Conservation (phyloP, 1,140 invertebrate genomes). For the Drosophila pachea region DNA sequence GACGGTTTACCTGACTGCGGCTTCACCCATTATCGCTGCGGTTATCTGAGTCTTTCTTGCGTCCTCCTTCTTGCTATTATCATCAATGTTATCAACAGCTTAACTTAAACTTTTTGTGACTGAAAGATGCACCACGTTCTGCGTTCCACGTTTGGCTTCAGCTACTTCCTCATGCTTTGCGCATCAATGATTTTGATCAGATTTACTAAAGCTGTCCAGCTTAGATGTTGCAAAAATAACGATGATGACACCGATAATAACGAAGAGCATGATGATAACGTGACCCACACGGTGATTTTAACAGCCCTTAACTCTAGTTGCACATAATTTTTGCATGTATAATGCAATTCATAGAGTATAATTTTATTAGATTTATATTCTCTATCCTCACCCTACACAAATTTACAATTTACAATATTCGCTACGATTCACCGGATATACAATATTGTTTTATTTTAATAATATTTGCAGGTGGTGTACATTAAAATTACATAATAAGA, state of each 20-base stretch:
- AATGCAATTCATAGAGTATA: constrained; percentile 74
- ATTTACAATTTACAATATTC: constrained; percentile 6
- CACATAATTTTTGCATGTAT: constrained; percentile 68
- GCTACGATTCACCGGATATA: constrained; percentile 5
- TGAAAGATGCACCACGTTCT: constrained; percentile 32
- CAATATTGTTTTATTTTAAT: not conserved
- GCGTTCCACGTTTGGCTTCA: constrained; percentile 56
- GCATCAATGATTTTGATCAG: constrained; percentile 75
- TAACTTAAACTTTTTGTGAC: constrained; percentile 62
- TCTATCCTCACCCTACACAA: not conserved
- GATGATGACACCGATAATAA: constrained; percentile 6
- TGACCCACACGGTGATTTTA: constrained; percentile 23
- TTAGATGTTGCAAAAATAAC: constrained; percentile 17
- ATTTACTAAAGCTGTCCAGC: constrained; percentile 57
- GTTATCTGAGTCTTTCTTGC: constrained; percentile 38
- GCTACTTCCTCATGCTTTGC: constrained; percentile 50
- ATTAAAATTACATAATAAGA: constrained; percentile 39
- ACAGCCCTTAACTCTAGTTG: constrained; percentile 44
- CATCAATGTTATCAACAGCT: constrained; percentile 73
- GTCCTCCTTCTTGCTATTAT: constrained; percentile 17
- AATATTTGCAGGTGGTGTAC: constrained; percentile 5
- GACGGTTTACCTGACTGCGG: constrained; percentile 42
- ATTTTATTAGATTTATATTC: constrained; percentile 71
- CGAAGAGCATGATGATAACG: constrained; percentile 11
- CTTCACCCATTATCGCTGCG: constrained; percentile 56